Base-by-base conservation (phyloP, 2,888 invertebrate genomes). In the Atherix ibis region DNA sequence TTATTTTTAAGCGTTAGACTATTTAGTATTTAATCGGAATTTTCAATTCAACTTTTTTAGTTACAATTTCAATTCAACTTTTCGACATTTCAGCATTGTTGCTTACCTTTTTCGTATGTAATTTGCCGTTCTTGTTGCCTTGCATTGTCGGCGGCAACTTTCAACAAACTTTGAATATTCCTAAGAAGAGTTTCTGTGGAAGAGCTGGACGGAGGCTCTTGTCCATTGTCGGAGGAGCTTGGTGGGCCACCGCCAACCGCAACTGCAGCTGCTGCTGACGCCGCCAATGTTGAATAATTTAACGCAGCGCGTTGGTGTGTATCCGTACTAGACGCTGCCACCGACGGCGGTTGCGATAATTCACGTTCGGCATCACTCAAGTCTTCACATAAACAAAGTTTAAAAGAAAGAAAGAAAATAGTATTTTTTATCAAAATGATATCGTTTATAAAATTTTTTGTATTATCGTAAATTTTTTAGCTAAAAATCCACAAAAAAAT, bases 101-200 rank as follows among this genome's bases (percentile, higher is more conserved):
- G 59, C 65, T 64, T 68, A 94, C 94, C 89, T 83, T 91, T 92
- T 66, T 94, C 94, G 63, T 88, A 85, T 70, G 81, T 87, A 64
- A 89, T 83, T 65, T 94, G 91, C 47, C 91, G 70, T 63, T 95
- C 94, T 64, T 92, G 91, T 55, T 92, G 91, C 49, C 92, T 73
- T 35, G 92, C 91, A 64, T 92, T 92, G 63, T 94, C 92, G 3
- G 91, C 91, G n/a, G 94, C 94, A 41, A 94, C 91, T 64, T 94
- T 92, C 43, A 94, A 73, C 44, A 94, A 71, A 34, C 92, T 91
- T 64, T 94, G 92, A 53, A 95, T 94, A 63, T 94, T 94, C 54
- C 92, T 71, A 46, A 94, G 73, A 46, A 94, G 70, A 40, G 89
- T 91, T 65, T 94, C 92, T 38, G 92, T 89, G 51, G 89, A 89